A percentile compares a stretch with the other conserved stretches of the same genome.
Evolutionary conservation across 2,113 vertebrate genomes (phyloP).

Genomic region (Macrotus californicus): DNA sequence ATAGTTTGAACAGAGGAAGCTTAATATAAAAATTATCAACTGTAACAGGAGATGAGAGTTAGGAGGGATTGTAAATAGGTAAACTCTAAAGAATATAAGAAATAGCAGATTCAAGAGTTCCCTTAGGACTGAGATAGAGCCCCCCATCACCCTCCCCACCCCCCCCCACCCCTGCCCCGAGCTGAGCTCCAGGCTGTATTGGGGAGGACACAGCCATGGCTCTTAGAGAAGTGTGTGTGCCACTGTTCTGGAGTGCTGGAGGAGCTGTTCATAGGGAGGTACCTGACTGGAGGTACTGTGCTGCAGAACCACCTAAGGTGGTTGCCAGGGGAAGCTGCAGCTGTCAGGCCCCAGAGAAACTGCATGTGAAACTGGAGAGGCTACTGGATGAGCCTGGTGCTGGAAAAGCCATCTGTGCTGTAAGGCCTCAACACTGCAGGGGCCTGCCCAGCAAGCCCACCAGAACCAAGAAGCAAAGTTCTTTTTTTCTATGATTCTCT

Average conservation of each 20-base stretch:
- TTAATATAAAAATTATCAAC: not conserved
- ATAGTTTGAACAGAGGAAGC: not conserved
- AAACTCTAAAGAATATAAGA: not conserved
- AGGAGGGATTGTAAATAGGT: not conserved
- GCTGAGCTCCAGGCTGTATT: not conserved
- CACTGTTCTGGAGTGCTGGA: not conserved
- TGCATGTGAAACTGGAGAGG: accelerated
- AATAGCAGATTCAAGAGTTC: not conserved
- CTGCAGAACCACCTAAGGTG: not conserved
- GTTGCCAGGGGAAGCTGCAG: not conserved
- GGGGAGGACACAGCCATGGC: not conserved
- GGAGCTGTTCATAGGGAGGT: not conserved
- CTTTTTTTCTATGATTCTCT: not conserved
- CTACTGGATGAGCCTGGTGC: not conserved
- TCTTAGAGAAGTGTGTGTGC: not conserved
- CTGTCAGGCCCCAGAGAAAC: not conserved
- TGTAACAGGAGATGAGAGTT: not conserved
- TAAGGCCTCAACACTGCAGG: not conserved
- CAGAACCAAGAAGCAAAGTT: not conserved
- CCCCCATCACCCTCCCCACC: accelerated
- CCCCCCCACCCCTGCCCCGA: too few species aligned
- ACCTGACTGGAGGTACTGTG: not conserved
- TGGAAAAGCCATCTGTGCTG: not conserved
- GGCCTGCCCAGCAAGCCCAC: not conserved
- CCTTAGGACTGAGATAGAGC: not conserved